phyloP scores from a whole-genome alignment of 2,888 invertebrate species.

The Entomobrya multifasciata region DNA sequence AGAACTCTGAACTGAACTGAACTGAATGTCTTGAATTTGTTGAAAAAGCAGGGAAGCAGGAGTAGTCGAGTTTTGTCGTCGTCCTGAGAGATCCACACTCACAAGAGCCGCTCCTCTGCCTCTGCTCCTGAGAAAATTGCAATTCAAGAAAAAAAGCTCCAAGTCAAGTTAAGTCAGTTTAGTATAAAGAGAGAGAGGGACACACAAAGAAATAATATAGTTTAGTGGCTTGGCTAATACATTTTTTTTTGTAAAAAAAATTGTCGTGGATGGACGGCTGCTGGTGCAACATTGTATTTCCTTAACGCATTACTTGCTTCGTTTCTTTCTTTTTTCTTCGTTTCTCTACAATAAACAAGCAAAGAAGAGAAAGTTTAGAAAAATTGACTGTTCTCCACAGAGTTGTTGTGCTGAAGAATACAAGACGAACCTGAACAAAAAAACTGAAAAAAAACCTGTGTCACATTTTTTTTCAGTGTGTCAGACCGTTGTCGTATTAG shows the following conservation, averaged over 20 bases:
- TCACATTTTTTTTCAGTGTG: too few relatives aligned
- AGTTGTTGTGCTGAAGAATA: neutral
- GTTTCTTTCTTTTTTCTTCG: slow-evolving; percentile 29
- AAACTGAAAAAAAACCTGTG: slow-evolving; percentile 11
- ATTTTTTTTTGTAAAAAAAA: too few relatives aligned
- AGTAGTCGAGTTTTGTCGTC: slow-evolving; percentile 29
- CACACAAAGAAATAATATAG: too few relatives aligned
- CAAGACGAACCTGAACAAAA: neutral
- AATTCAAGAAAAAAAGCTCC: too few relatives aligned
- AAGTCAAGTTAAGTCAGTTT: too few relatives aligned
- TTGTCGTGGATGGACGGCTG: slow-evolving; percentile 66
- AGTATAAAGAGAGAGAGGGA: too few relatives aligned
- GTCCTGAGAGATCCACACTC: neutral
- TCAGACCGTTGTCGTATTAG: too few relatives aligned
- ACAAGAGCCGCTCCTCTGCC: slow-evolving; percentile 19
- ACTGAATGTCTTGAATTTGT: neutral
- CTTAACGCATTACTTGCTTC: slow-evolving; percentile 47
- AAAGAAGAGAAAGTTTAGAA: slow-evolving; percentile 27
- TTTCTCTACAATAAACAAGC: neutral
- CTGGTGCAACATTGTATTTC: slow-evolving; percentile 50
- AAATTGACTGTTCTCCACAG: slow-evolving; percentile 40
- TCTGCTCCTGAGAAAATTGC: too few relatives aligned
- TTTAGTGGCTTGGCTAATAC: too few relatives aligned
- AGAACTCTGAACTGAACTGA: neutral
- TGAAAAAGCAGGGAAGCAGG: slow-evolving; percentile 5